These are phyloP conservation scores for Nomada ferruginata DNA, from an alignment of 2,888 invertebrate genomes.

Conservation along the genomic window DNA sequence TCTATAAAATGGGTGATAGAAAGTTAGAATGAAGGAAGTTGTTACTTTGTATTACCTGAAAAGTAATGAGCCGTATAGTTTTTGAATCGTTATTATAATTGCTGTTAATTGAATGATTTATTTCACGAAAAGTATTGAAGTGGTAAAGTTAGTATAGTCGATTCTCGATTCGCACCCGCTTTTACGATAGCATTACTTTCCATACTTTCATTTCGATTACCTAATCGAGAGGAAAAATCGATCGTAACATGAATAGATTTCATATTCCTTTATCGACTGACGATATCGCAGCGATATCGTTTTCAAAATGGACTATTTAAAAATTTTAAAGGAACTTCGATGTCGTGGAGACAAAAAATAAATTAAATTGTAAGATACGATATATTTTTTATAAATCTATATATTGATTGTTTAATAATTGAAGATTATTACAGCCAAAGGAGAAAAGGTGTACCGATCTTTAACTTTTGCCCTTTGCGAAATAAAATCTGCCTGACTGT, in stretches of 20 bases:
- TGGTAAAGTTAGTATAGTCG: not conserved
- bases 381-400: too few relatives aligned
- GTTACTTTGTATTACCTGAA: not conserved
- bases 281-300: conserved; percentile 19
- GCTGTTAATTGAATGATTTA: not conserved
- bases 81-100: not conserved
- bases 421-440: too few relatives aligned
- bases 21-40: not conserved
- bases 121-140: not conserved
- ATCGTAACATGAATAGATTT: conserved; percentile 10
- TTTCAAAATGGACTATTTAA: not conserved
- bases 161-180: conserved; percentile 2
- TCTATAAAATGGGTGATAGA: not conserved
- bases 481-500: too few relatives aligned
- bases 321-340: not conserved
- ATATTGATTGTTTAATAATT: too few relatives aligned
- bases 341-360: not conserved
- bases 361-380: not conserved
- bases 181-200: conserved; percentile 38
- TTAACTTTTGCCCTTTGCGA: too few relatives aligned
- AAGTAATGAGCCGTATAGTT: not conserved
- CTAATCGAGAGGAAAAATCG: conserved; percentile 51
- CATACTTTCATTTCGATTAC: conserved; percentile 57
- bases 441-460: too few relatives aligned
- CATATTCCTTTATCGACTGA: conserved; percentile 44